Evolutionary conservation across 2,797 vertebrate species (phyloP).

Genomic region (Anomalospiza imberbis): DNA sequence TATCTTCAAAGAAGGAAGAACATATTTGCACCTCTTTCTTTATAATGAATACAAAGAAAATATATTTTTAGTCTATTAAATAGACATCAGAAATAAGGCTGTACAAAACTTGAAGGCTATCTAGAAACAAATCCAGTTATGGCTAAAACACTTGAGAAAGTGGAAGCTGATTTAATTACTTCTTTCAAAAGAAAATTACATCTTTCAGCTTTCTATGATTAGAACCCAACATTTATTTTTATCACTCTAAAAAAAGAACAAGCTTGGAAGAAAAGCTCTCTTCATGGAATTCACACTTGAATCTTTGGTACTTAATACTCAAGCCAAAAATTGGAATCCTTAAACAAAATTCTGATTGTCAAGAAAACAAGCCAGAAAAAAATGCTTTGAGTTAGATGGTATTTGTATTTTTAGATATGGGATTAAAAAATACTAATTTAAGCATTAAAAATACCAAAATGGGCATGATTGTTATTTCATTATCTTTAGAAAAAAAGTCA

Average conservation of each 20-base stretch:
- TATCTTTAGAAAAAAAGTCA: not conserved
- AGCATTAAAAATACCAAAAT: not conserved
- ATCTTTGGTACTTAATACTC: not conserved
- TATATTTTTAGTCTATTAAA: not conserved
- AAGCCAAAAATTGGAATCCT: not conserved
- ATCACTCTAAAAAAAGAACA: not conserved
- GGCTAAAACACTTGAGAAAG: not conserved
- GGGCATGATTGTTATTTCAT: not conserved
- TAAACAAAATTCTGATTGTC: not conserved
- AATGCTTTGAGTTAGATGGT: not conserved
- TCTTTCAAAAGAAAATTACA: conserved; percentile 1
- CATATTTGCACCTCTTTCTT: not conserved
- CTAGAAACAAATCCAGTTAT: conserved; percentile 23
- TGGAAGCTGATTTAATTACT: conserved; percentile 35
- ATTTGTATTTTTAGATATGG: not conserved
- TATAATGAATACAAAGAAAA: not conserved
- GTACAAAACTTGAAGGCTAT: not conserved
- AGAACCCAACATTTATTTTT: conserved; percentile 5
- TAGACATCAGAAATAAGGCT: not conserved
- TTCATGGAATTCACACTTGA: not conserved
- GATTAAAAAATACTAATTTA: not conserved
- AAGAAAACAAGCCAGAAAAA: not conserved
- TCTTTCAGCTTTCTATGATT: not conserved
- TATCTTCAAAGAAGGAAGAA: not conserved
- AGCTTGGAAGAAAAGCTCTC: not conserved